phyloP scores from a whole-genome alignment of 1,140 invertebrate species.

The Odontomachus brunneus region DNA sequence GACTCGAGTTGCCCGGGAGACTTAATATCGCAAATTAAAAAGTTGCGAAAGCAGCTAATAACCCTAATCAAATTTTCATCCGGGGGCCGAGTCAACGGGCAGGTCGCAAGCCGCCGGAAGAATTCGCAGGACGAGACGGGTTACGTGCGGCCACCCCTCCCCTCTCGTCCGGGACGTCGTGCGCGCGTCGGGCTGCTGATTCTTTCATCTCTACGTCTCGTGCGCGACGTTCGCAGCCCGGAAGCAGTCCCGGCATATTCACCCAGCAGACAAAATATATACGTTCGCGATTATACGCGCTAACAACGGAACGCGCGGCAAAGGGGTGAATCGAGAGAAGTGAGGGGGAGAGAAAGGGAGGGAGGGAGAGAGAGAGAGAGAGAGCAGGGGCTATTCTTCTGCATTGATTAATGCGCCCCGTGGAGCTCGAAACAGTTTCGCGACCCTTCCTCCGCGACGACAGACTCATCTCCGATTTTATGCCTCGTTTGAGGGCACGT shows the following conservation, averaged over 20 bases:
- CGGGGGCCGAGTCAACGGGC: too few species aligned
- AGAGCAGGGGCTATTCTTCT: constrained; percentile 66
- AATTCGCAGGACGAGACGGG: constrained; percentile 25
- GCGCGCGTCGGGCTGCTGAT: constrained; percentile 16
- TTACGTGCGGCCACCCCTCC: background rate
- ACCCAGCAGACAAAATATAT: constrained; percentile 58
- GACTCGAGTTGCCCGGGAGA: constrained; percentile 32
- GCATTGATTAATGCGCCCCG: constrained; percentile 73
- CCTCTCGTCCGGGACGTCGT: too few species aligned
- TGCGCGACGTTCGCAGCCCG: background rate
- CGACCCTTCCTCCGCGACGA: constrained; percentile 67
- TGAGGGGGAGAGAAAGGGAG: too few species aligned
- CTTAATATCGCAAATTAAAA: constrained; percentile 59
- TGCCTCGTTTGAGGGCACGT: constrained; percentile 73
- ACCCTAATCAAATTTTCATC: constrained; percentile 51
- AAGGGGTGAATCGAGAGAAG: constrained; percentile 33
- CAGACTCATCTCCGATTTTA: constrained; percentile 77
- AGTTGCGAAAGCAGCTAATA: constrained; percentile 53
- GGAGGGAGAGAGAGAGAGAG: constrained; percentile 34
- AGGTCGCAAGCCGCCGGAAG: constrained; percentile 4
- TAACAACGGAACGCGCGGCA: constrained; percentile 52
- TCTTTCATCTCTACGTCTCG: constrained; percentile 30
- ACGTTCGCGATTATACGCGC: constrained; percentile 60
- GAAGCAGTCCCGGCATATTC: constrained; percentile 19
- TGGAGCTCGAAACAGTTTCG: constrained; percentile 67